Evolutionary conservation across 2,888 invertebrate species (phyloP).

Genomic region (Eupithecia subumbrata): DNA sequence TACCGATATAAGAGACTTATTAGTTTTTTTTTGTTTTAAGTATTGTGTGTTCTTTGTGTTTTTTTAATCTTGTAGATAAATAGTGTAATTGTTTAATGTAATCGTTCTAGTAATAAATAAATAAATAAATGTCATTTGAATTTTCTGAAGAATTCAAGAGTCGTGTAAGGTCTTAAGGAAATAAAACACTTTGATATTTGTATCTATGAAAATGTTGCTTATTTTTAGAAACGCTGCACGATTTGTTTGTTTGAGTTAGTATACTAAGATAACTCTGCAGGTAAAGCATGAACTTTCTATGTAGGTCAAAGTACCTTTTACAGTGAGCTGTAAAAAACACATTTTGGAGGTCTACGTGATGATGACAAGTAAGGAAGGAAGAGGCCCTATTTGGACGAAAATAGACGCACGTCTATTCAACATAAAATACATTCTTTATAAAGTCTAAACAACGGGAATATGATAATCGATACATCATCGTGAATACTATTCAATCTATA

Average conservation of each 20-base stretch:
- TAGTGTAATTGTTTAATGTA: no score
- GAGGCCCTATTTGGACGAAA: not conserved
- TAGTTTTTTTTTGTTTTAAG: no score
- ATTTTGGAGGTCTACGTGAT: conserved; percentile 9
- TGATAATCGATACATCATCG: not conserved
- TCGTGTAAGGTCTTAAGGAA: not conserved
- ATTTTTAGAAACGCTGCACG: not conserved
- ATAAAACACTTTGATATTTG: not conserved
- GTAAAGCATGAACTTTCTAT: conserved; percentile 6
- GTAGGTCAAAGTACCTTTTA: conserved; percentile 11
- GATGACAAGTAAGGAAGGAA: not conserved
- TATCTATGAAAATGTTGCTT: not conserved
- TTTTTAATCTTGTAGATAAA: no score
- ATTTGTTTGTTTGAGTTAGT: not conserved
- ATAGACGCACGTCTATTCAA: not conserved
- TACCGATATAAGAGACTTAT: no score
- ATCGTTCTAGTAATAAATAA: no score
- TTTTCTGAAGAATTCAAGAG: no score
- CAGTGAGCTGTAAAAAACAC: conserved; percentile 9
- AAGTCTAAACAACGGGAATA: not conserved
- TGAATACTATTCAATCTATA: no score
- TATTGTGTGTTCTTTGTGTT: no score
- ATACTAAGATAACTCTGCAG: not conserved
- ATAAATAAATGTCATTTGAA: no score
- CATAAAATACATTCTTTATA: not conserved